These are phyloP conservation scores for Aquatica leii DNA, from an alignment of 2,888 invertebrate species.

Conservation along the genomic window DNA sequence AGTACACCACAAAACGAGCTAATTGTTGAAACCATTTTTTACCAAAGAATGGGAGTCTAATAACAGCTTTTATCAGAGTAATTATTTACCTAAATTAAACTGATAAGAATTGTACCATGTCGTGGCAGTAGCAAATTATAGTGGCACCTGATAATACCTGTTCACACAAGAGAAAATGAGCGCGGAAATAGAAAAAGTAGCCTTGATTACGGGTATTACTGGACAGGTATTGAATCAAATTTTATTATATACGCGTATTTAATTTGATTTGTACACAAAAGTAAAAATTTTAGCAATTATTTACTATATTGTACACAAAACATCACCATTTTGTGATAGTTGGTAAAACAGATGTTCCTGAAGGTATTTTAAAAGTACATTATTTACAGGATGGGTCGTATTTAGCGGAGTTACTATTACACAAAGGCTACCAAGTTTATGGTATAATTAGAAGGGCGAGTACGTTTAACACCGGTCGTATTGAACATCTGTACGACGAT, in stretches of 20 bases:
- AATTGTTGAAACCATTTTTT: too few species aligned
- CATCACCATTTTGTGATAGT: too few species aligned
- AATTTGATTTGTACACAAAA: too few species aligned
- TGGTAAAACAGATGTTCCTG: slow-evolving; percentile 11
- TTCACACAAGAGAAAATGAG: neutral
- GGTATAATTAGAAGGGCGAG: slow-evolving; percentile 93
- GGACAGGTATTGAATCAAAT: slow-evolving; percentile 92
- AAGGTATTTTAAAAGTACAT: slow-evolving; percentile 12
- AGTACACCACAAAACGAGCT: too few species aligned
- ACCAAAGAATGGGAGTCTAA: too few species aligned
- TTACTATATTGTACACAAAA: too few species aligned
- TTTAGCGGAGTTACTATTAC: slow-evolving; percentile 88
- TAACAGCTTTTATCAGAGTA: neutral
- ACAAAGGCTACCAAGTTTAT: slow-evolving; percentile 93
- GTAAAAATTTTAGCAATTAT: too few species aligned
- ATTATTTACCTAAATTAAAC: neutral
- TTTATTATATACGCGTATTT: too few species aligned
- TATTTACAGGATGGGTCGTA: slow-evolving; percentile 96
- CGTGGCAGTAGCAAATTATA: neutral
- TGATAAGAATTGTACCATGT: neutral
- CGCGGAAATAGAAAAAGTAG: slow-evolving; percentile 69
- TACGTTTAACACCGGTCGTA: slow-evolving; percentile 94
- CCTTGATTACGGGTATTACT: slow-evolving; percentile 94
- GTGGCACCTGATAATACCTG: neutral
- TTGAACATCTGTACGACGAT: slow-evolving; percentile 93